Percentiles rank a stretch among this genome's conserved stretches.
Conservation (phyloP, 1,140 invertebrate genomes). For the Drosophila nasuta region DNA sequence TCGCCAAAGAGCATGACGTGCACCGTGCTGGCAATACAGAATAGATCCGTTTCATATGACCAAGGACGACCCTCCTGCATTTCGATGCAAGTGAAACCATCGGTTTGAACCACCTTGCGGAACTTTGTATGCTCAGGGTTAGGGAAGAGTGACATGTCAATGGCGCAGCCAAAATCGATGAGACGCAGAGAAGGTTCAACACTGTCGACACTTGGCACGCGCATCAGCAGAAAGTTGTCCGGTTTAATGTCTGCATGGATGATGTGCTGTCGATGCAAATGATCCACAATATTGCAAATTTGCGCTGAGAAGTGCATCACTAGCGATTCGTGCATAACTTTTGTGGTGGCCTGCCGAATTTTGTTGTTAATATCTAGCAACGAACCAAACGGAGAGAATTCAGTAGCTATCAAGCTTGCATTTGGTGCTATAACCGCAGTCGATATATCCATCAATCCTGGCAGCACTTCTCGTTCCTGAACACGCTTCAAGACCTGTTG, state of each 20-base stretch:
- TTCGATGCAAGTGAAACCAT: slow-evolving; percentile 93
- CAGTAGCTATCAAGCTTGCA: slow-evolving; percentile 92
- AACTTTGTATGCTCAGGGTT: slow-evolving; percentile 92
- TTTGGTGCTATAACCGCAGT: slow-evolving; percentile 90
- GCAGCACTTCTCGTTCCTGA: slow-evolving; percentile 79
- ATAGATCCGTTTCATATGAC: slow-evolving; percentile 97
- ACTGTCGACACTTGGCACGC: slow-evolving; percentile 73
- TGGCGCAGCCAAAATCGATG: slow-evolving; percentile 95
- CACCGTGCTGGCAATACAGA: slow-evolving; percentile 94
- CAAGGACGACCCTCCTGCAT: slow-evolving; percentile 95
- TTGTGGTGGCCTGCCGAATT: slow-evolving; percentile 88
- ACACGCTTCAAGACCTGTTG: slow-evolving; percentile 72
- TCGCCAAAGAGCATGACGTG: slow-evolving; percentile 94
- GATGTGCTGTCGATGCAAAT: slow-evolving; percentile 95
- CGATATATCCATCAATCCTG: slow-evolving; percentile 89
- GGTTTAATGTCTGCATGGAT: slow-evolving; percentile 99
- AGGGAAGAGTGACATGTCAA: slow-evolving; percentile 95
- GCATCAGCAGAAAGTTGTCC: slow-evolving; percentile 96
- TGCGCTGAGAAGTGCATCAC: slow-evolving; percentile 94
- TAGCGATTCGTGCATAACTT: slow-evolving; percentile 90
- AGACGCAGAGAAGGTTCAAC: slow-evolving; percentile 89
- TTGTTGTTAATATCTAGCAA: slow-evolving; percentile 92
- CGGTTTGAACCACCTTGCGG: slow-evolving; percentile 87
- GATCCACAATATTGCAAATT: slow-evolving; percentile 94
- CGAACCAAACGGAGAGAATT: slow-evolving; percentile 92